Base-by-base conservation (phyloP, 2,797 vertebrate genomes). In the Kryptolebias ocellatus region DNA sequence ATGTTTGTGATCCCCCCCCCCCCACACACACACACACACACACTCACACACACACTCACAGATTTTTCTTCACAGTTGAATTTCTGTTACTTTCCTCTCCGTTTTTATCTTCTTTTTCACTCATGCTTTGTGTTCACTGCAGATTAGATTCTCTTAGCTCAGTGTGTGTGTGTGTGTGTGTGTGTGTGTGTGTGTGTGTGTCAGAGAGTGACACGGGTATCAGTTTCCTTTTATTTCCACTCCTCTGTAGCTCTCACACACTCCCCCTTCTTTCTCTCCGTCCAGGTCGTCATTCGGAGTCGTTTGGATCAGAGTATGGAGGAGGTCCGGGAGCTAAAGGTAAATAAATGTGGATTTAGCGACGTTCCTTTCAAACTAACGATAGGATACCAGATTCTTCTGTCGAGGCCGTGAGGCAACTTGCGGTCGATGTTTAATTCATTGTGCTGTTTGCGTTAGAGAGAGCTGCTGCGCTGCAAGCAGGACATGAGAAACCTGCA, bases 281-380 rank as follows among this genome's bases (percentile, higher is more conserved):
- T 81, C 68, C 85, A 98, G 97, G 87, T 97, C 56, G 95, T 98
- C 79, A 93, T 95, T 83, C 95, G 93, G 53, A 96, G 97, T 89
- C 96, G 95, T 34, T 93, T 99, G 87, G 98, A 99, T 90, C 97
- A 98, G 91, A 98, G 96, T 24, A 92, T 97, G 95, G 96, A 96
- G 64, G 97, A 99, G 83, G 94, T 95, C 81, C 94, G 95, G 79
- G 95, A 96, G 47, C 85, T 99, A 24, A 99, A 98, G 97, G 98
- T 39, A 39, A 39, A 39, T 98, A 85, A 10, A 37, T 53, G 0
- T 17, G 6, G 34, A 8, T 29, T 57, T 56, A 44, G 0, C 67
- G 8, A 39, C 9, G 37, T 39, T 39, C 10, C 2, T 11, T 39
- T 39, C 1, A 11, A 39, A 39, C 37, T 1, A 39, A 10, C 8